Conservation (phyloP, 1,140 invertebrate genomes). For the Trichomalopsis sarcophagae region DNA sequence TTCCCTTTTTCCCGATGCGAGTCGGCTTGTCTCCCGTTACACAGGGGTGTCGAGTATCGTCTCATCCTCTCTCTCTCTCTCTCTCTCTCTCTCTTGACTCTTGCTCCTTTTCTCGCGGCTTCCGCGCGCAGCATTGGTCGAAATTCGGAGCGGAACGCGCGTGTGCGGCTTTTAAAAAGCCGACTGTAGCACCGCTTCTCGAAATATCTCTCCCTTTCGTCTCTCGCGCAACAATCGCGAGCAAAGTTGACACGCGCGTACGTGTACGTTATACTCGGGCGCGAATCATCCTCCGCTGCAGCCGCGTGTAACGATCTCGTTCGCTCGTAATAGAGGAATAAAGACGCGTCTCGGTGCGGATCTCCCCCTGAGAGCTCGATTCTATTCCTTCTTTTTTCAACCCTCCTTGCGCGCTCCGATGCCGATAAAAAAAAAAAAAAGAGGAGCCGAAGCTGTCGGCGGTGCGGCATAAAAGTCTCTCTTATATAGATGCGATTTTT, state of each 20-base stretch:
- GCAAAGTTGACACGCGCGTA: neutral
- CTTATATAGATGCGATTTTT: neutral
- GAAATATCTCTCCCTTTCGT: neutral
- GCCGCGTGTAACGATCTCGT: neutral
- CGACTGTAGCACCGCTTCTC: neutral
- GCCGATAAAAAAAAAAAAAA: constrained; percentile 45
- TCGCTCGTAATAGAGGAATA: neutral
- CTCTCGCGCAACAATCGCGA: neutral
- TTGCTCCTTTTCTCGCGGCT: constrained; percentile 26
- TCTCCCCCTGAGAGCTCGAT: neutral
- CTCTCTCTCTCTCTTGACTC: constrained; percentile 56
- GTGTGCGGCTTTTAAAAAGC: neutral
- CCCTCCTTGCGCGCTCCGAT: neutral
- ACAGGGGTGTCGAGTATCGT: constrained; percentile 68
- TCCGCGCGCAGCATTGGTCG: neutral
- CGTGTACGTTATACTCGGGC: neutral
- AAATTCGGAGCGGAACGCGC: neutral
- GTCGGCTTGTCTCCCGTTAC: constrained; percentile 64
- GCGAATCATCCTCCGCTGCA: neutral
- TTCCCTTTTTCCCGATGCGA: constrained; percentile 3
- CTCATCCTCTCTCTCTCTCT: constrained; percentile 52
- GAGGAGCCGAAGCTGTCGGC: neutral
- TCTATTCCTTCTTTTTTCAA: neutral
- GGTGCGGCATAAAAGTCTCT: constrained; percentile 21
- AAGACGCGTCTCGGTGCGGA: neutral